Base-by-base conservation (phyloP, 2,113 vertebrate genomes). In the Haemorhous mexicanus region DNA sequence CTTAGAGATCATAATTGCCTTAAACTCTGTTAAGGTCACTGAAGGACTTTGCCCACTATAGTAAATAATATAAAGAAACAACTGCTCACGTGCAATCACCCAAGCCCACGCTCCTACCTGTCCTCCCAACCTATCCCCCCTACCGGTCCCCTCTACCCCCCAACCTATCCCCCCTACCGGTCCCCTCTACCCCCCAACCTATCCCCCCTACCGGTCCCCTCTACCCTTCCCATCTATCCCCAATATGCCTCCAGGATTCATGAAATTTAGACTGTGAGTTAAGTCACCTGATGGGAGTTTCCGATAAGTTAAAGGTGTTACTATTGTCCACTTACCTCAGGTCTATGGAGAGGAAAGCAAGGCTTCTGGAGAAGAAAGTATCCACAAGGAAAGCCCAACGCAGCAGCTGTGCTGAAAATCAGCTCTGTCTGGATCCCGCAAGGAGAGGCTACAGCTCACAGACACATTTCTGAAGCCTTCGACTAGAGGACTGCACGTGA, bases 361-460 rank as follows among this genome's bases (percentile, higher is more conserved):
- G n/a, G 24, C 16, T 58, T 3, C 0, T 0, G 5, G 50, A 67
- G 35, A 58, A 58, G 43, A 50, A 43, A 32, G 37, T 17, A 58
- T 26, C 8, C 26, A 35, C 35, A 26, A 35, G 26, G 21, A 76
- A 59, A 76, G 35, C 32, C 32, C 58, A 50, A 50, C 7, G 8
- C 32, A 59, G 52, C 26, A 67, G 11, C 21, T 43, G 20, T 11
- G 32, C 43, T 32, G 32, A 76, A 43, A 58, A 67, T 58, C 72
- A 50, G 13, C 35, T 32, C 43, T 58, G 24, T 7, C 35, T 58
- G 35, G 3, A 20, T 58, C 27, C 0, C 0, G 6, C 0, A 0
- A 3, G 8, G 28, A 22, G n/a, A n/a, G 18, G 49, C 8, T 26
- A 24, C 20, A 50, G 44, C 13, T 35, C 13, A 6, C 14, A 68